phyloP scores from a whole-genome alignment of 2,888 invertebrate species.

The Cheilosia soror region DNA sequence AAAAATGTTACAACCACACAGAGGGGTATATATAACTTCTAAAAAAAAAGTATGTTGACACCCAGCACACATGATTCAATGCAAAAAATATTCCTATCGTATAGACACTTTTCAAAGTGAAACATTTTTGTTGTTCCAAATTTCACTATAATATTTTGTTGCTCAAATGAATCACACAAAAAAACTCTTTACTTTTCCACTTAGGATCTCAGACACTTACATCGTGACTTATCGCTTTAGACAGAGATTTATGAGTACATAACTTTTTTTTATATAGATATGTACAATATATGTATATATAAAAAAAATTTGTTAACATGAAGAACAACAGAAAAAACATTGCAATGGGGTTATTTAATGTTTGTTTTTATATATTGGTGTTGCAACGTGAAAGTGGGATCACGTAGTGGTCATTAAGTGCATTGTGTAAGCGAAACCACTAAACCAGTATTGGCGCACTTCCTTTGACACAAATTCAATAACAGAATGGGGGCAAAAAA shows the following conservation, averaged over 20 bases:
- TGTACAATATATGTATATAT: too few relatives aligned
- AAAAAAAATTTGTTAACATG: conserved; percentile 4
- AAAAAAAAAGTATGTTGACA: too few relatives aligned
- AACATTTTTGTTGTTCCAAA: too few relatives aligned
- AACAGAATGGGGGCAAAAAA: background rate
- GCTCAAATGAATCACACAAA: background rate
- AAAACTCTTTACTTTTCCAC: background rate
- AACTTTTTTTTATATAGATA: background rate
- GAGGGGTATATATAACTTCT: too few relatives aligned
- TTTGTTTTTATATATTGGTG: conserved; percentile 10
- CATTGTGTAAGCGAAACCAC: background rate
- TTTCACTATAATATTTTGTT: background rate
- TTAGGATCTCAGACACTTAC: conserved; percentile 1
- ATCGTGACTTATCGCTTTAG: conserved; percentile 16
- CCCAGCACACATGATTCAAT: too few relatives aligned
- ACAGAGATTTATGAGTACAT: background rate
- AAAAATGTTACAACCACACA: too few relatives aligned
- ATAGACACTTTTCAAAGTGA: too few relatives aligned
- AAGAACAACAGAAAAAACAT: conserved; percentile 1
- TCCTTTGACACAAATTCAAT: background rate
- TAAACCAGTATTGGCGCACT: background rate
- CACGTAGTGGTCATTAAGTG: conserved; percentile 3
- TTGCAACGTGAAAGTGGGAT: background rate
- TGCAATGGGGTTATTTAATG: background rate
- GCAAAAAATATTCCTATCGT: too few relatives aligned